Evolutionary conservation across 1,140 invertebrate species (phyloP).

Genomic region (Bombus superbus): DNA sequence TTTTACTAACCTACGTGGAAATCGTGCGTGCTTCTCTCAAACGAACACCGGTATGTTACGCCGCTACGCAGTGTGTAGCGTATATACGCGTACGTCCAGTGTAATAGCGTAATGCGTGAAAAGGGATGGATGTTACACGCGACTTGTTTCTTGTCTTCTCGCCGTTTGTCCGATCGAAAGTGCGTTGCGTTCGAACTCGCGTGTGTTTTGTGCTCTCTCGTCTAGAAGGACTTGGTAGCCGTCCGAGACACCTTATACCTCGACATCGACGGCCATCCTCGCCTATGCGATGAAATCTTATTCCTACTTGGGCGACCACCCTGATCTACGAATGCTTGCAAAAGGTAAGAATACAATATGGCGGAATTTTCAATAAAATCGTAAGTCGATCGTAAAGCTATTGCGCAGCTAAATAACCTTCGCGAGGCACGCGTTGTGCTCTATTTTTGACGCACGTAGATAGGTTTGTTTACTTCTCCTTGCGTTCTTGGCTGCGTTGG

Average conservation of each 20-base stretch:
- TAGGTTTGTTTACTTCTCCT: neutral
- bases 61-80: neutral
- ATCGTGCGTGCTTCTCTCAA: neutral
- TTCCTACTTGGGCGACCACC: slow-evolving; percentile 5
- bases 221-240: too few relatives aligned
- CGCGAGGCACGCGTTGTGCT: too few relatives aligned
- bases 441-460: neutral
- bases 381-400: neutral
- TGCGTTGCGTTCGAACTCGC: slow-evolving; percentile 16
- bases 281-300: slow-evolving; percentile 27
- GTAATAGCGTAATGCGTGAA: slow-evolving; percentile 28
- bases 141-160: slow-evolving; percentile 55
- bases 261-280: slow-evolving; percentile 26
- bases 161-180: slow-evolving; percentile 30
- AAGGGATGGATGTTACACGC: slow-evolving; percentile 30
- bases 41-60: neutral
- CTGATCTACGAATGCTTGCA: neutral
- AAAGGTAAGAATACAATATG: neutral
- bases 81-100: neutral
- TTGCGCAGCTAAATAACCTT: neutral
- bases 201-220: too few relatives aligned
- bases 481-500: neutral
- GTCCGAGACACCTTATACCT: slow-evolving; percentile 19
- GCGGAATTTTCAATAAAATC: neutral
- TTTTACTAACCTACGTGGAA: slow-evolving; percentile 4